These are phyloP conservation scores for Lepilemur ruficaudatus DNA, from an alignment of 2,797 vertebrate genomes.

Conservation along the genomic window DNA sequence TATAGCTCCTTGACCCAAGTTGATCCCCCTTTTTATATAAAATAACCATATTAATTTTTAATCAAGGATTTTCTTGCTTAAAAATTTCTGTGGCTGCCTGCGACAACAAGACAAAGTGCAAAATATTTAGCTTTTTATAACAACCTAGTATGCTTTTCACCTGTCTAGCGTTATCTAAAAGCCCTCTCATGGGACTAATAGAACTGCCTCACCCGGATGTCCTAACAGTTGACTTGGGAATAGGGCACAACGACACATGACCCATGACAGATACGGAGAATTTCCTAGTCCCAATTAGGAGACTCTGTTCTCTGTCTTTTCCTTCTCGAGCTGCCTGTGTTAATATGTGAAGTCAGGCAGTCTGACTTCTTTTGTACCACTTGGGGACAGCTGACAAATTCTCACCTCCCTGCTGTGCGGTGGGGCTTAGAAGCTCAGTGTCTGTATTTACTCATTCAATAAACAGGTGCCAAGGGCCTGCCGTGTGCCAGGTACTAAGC, in stretches of 20 bases:
- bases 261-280: not conserved
- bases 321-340: not conserved
- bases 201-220: not conserved
- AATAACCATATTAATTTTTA: constrained; percentile 35
- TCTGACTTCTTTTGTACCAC: not conserved
- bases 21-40: not conserved
- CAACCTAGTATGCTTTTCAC: not conserved
- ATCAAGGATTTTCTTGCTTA: constrained; percentile 46
- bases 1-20: not conserved
- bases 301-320: not conserved
- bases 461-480: not conserved
- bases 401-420: not conserved
- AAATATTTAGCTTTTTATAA: not conserved
- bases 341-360: not conserved
- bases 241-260: not conserved
- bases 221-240: not conserved
- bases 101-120: not conserved
- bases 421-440: not conserved
- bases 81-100: not conserved
- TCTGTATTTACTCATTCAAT: not conserved
- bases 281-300: not conserved
- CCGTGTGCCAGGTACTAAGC: not conserved
- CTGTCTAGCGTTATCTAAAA: not conserved
- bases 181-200: not conserved
- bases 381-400: not conserved